Conservation (phyloP, 1,140 invertebrate genomes). For the Lepidurus apus region DNA sequence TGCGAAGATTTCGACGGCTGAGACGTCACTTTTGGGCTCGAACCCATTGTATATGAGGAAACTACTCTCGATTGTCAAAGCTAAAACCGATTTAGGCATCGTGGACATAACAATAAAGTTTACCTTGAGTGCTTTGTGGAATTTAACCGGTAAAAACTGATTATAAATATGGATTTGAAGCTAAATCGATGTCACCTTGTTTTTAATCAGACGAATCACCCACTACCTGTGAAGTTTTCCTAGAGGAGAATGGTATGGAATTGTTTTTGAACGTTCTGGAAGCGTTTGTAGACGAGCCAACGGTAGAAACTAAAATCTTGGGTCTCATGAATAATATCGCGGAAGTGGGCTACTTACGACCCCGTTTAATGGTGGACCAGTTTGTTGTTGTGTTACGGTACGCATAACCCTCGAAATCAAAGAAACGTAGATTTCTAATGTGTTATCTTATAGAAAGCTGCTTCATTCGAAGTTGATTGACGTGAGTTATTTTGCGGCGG, state of each 20-base stretch:
- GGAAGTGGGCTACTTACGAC: conserved; percentile 58
- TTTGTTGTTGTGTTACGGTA: conserved; percentile 59
- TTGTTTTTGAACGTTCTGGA: conserved; percentile 63
- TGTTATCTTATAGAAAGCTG: conserved; percentile 44
- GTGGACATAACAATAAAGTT: conserved; percentile 75
- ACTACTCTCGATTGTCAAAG: conserved; percentile 61
- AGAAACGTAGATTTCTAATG: conserved; percentile 24
- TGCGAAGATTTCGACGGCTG: conserved; percentile 65
- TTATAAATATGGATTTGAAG: conserved; percentile 4
- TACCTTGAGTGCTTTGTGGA: conserved; percentile 75
- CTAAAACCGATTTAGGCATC: conserved; percentile 54
- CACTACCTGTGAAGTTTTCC: conserved; percentile 65
- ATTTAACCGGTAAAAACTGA: conserved; percentile 54
- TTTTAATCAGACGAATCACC: conserved; percentile 58
- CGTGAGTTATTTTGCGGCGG: conserved; percentile 76
- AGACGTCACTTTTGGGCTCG: conserved; percentile 65
- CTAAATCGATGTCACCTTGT: conserved; percentile 22
- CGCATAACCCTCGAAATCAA: conserved; percentile 33
- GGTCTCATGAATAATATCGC: conserved; percentile 77
- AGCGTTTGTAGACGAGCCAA: conserved; percentile 56
- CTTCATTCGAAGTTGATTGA: conserved; percentile 66
- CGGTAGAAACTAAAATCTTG: conserved; percentile 70
- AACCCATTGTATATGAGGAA: conserved; percentile 67
- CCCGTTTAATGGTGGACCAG: conserved; percentile 56
- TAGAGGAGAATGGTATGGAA: conserved; percentile 62